phyloP scores from a whole-genome alignment of 2,797 vertebrate genomes.

The Pseudochromis fuscus region DNA sequence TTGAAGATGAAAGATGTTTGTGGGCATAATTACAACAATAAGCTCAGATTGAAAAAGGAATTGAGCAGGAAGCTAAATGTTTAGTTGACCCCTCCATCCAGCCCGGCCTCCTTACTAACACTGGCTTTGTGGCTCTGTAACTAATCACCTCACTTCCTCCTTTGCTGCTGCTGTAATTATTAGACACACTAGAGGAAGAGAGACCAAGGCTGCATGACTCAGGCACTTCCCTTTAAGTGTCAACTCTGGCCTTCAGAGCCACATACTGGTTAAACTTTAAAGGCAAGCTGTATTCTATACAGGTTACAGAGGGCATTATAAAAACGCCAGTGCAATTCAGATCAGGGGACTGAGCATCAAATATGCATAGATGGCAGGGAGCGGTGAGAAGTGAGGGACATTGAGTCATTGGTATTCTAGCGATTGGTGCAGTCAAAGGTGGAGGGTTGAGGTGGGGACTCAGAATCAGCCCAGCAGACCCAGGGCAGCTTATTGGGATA shows the following conservation, averaged over 20 bases:
- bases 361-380: constrained; percentile 76
- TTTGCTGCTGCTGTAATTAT: background rate
- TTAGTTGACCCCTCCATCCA: background rate
- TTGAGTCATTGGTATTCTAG: constrained; percentile 80
- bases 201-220: background rate
- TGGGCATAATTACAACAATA: background rate
- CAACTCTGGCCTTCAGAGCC: constrained; percentile 3
- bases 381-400: constrained; percentile 69
- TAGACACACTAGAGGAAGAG: background rate
- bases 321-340: constrained; percentile 66
- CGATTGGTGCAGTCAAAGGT: constrained; percentile 74
- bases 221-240: background rate
- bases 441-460: constrained; percentile 72
- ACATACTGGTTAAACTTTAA: constrained; percentile 29
- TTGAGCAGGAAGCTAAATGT: background rate
- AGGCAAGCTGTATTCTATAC: constrained; percentile 37
- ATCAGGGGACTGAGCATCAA: constrained; percentile 74
- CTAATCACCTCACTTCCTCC: background rate
- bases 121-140: background rate
- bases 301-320: constrained; percentile 55
- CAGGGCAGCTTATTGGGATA: constrained; percentile 83
- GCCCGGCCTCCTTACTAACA: background rate
- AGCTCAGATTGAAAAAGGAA: background rate
- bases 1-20: background rate
- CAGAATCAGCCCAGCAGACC: constrained; percentile 77